Percentiles rank a stretch among this genome's conserved stretches.
Conservation (phyloP, 2,113 vertebrate genomes). For the Urocitellus parryii region DNA sequence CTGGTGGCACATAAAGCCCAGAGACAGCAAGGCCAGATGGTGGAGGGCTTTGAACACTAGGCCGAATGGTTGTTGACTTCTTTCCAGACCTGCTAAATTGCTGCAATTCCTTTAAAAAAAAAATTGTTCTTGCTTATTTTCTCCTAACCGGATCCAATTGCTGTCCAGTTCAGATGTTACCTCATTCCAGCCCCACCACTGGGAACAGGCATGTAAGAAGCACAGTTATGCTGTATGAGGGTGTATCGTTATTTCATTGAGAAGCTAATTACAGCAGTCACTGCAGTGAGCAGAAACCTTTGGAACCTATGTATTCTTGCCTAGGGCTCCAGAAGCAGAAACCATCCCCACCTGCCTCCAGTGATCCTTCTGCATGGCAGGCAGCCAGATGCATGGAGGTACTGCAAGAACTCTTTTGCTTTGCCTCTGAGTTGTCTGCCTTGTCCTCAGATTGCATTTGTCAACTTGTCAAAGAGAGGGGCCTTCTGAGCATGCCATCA, state of each 20-base stretch:
- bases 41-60: background rate
- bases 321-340: background rate
- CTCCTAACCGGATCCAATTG: background rate
- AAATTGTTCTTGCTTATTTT: background rate
- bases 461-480: background rate
- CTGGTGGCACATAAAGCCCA: background rate
- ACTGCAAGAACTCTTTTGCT: accelerated
- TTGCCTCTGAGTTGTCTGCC: background rate
- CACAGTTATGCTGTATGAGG: background rate
- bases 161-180: background rate
- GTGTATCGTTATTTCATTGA: background rate
- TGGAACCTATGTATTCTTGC: too few relatives aligned
- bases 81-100: background rate
- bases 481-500: background rate
- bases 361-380: background rate
- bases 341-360: background rate
- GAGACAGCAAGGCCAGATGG: background rate
- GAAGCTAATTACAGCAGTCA: background rate
- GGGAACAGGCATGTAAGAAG: accelerated
- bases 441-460: constrained; percentile 10
- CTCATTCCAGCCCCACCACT: background rate
- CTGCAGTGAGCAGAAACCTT: background rate
- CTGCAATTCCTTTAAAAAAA: background rate
- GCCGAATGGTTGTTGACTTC: background rate
- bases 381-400: background rate